A percentile compares a stretch with the other conserved stretches of the same genome.
Conservation (phyloP, 1,140 invertebrate genomes). For the Drosophila athabasca region DNA sequence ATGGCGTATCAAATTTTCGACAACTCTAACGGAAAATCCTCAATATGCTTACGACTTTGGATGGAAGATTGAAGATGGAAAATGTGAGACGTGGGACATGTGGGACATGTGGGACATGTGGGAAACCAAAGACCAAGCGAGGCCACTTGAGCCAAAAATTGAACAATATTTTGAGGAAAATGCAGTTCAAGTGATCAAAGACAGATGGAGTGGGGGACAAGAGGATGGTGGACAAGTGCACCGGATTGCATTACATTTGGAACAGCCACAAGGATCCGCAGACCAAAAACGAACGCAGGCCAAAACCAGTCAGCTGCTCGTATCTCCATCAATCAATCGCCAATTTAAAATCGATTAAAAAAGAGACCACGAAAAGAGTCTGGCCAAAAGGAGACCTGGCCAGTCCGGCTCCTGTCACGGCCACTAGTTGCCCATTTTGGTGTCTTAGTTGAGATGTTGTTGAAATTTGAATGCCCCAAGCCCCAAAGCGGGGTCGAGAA, state of each 20-base stretch:
- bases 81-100: constrained; percentile 2
- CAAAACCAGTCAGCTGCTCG: constrained; percentile 14
- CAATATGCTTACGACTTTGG: constrained; percentile 7
- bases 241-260: constrained; percentile 21
- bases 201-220: not conserved
- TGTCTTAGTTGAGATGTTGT: constrained; percentile 67
- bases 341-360: constrained; percentile 72
- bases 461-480: constrained; percentile 58
- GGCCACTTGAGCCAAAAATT: constrained; percentile 19
- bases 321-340: constrained; percentile 67
- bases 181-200: constrained; percentile 30
- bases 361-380: constrained; percentile 19
- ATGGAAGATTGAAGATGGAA: not conserved
- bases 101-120: too few relatives aligned
- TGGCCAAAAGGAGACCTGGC: constrained; percentile 3
- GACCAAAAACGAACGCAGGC: not conserved
- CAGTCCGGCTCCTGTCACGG: constrained; percentile 8
- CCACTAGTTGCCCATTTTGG: constrained; percentile 13
- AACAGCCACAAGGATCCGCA: not conserved
- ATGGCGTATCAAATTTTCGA: constrained; percentile 12
- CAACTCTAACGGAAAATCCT: not conserved
- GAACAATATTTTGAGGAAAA: constrained; percentile 10
- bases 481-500: not conserved
- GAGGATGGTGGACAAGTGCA: constrained; percentile 19
- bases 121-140: constrained; percentile 16